Conservation (phyloP, 1,140 invertebrate genomes). For the Drosophila tropicalis region DNA sequence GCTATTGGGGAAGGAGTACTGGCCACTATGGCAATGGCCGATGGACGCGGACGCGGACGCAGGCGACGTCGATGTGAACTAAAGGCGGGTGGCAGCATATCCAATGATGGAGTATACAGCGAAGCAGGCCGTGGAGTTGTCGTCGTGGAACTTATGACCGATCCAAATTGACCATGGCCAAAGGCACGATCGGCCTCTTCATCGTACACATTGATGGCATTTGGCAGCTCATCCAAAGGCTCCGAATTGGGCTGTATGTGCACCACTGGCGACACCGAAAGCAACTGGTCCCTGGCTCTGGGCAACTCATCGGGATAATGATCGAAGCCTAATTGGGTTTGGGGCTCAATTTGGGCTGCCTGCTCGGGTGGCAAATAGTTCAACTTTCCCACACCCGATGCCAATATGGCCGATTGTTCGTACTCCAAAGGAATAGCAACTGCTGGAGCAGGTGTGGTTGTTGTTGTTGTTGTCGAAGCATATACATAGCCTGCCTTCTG, state of each 20-base stretch:
- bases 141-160: constrained; percentile 77
- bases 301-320: constrained; percentile 79
- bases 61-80: constrained; percentile 42
- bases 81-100: constrained; percentile 68
- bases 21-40: constrained; percentile 48
- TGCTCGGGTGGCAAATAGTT: constrained; percentile 82
- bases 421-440: constrained; percentile 40
- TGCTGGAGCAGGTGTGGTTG: constrained; percentile 57
- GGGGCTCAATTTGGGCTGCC: constrained; percentile 71
- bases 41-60: constrained; percentile 59
- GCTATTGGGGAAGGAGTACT: constrained; percentile 55
- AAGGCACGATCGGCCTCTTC: constrained; percentile 69
- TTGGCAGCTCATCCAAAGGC: constrained; percentile 49
- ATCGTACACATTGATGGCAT: constrained; percentile 72
- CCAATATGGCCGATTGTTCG: constrained; percentile 32
- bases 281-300: constrained; percentile 46
- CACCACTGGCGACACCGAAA: constrained; percentile 39
- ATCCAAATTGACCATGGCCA: constrained; percentile 52
- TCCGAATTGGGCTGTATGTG: constrained; percentile 63
- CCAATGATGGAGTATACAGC: constrained; percentile 70
- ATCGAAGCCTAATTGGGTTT: constrained; percentile 74
- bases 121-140: constrained; percentile 73
- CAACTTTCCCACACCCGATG: constrained; percentile 72
- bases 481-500: constrained; percentile 46
- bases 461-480: constrained; percentile 54